Evolutionary conservation across 2,888 invertebrate genomes (phyloP).

Genomic region (Laspeyria flexula): DNA sequence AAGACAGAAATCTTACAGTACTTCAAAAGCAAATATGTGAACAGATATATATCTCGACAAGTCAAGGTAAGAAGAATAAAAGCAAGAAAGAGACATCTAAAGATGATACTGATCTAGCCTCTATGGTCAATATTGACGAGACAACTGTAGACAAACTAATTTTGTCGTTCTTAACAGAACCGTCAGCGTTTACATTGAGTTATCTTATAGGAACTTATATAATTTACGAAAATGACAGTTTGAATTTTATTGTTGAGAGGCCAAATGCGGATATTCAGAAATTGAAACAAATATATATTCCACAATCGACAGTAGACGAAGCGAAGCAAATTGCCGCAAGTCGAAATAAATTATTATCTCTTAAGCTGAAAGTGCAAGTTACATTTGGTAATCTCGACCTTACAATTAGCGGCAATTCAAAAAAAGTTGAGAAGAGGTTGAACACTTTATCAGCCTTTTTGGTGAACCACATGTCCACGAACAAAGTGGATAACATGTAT

Average conservation of each 20-base stretch:
- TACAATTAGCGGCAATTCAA: no score
- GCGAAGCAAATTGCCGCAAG: slow-evolving; percentile 18
- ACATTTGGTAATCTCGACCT: no score
- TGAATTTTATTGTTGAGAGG: no score
- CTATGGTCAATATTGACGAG: neutral
- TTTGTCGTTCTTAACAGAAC: slow-evolving; percentile 2
- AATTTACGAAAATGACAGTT: slow-evolving; percentile 14
- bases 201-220: slow-evolving; percentile 20
- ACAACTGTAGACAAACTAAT: neutral
- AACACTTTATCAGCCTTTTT: no score
- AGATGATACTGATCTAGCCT: neutral
- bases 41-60: neutral
- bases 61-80: no score
- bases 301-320: slow-evolving; percentile 6
- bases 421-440: no score
- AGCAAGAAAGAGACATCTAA: no score
- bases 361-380: slow-evolving; percentile 16
- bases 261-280: neutral
- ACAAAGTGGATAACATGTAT: no score
- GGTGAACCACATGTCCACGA: slow-evolving; percentile 35
- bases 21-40: slow-evolving; percentile 2
- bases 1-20: slow-evolving; percentile 13
- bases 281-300: no score
- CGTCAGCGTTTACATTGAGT: neutral
- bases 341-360: slow-evolving; percentile 2